phyloP scores from a whole-genome alignment of 2,113 vertebrate genomes.

The Athene noctua region DNA sequence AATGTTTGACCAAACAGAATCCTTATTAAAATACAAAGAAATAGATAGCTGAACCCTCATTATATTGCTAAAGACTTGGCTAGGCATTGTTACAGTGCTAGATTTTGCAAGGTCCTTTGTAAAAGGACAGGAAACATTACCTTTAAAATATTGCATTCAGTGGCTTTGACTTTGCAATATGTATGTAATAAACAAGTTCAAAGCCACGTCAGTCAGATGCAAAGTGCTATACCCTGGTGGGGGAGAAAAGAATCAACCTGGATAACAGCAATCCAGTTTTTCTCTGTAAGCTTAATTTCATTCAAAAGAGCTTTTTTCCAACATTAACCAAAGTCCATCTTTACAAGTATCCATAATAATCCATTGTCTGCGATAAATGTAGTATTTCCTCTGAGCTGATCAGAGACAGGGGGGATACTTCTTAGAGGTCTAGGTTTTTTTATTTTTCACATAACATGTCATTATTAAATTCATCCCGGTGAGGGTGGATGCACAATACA shows the following conservation, averaged over 20 bases:
- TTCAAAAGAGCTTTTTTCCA: neutral
- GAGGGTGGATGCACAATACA: neutral
- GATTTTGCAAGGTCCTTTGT: neutral
- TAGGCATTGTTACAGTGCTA: neutral
- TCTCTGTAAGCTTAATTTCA: neutral
- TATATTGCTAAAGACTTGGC: neutral
- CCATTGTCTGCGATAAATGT: rapidly evolving
- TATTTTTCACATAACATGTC: neutral
- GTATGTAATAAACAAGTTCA: neutral
- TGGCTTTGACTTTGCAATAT: neutral
- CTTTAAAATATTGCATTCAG: neutral
- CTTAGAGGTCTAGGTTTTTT: neutral
- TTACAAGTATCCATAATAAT: neutral
- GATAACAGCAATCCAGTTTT: neutral
- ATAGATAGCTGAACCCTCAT: neutral
- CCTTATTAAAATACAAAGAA: neutral
- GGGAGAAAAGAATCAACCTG: neutral
- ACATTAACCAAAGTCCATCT: neutral
- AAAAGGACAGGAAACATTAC: neutral
- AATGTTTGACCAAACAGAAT: neutral
- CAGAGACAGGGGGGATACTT: neutral
- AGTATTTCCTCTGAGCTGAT: neutral
- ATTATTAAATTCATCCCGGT: neutral
- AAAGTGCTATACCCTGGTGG: neutral
- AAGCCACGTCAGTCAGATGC: neutral